Conservation (phyloP, 2,113 vertebrate species). For the Dicentrarchus labrax region DNA sequence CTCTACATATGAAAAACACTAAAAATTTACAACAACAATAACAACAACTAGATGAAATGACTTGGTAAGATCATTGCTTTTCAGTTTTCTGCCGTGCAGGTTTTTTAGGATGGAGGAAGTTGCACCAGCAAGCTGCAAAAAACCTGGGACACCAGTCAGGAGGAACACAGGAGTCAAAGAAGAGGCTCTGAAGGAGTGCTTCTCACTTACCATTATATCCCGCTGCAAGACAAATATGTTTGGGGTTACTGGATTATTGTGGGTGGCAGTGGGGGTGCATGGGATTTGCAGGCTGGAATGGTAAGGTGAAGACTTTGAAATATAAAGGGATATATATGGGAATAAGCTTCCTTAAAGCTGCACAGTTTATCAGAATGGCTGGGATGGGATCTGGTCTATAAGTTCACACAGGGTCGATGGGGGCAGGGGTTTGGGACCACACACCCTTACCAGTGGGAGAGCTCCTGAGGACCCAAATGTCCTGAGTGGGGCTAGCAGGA, state of each 20-base stretch:
- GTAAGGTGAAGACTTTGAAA: conserved; percentile 42
- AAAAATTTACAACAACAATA: background rate
- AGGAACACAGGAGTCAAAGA: background rate
- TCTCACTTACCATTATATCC: conserved; percentile 15
- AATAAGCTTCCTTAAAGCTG: conserved; percentile 46
- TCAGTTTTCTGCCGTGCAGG: background rate
- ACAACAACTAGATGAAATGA: background rate
- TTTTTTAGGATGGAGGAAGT: background rate
- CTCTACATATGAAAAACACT: background rate
- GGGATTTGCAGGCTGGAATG: conserved; percentile 23
- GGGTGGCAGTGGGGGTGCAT: background rate
- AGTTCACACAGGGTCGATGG: conserved; percentile 30
- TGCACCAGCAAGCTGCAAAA: background rate
- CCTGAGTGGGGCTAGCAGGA: conserved; percentile 79
- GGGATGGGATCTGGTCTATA: conserved; percentile 25
- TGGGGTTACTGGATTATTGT: conserved; percentile 28
- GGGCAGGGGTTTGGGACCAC: conserved; percentile 48
- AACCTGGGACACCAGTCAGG: background rate
- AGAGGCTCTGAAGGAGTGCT: background rate
- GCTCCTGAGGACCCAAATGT: conserved; percentile 86
- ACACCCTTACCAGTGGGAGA: conserved; percentile 84
- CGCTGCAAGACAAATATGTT: conserved; percentile 18
- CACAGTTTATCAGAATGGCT: conserved; percentile 3
- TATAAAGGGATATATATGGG: conserved; percentile 31
- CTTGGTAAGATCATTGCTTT: background rate